phyloP scores from a whole-genome alignment of 37 sponge, comb jelly and placozoan species.

The Hormiphora californensis region DNA sequence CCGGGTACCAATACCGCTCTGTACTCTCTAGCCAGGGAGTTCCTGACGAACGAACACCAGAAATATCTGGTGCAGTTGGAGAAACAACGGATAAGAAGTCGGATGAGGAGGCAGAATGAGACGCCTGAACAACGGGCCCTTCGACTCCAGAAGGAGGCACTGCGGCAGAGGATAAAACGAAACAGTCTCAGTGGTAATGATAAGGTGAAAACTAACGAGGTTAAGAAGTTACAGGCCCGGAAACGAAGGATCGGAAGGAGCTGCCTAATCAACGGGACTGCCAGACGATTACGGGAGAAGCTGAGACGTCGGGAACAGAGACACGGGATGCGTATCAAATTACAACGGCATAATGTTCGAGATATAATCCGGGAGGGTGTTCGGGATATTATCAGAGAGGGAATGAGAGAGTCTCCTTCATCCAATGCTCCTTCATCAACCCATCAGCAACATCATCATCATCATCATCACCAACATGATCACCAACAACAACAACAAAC shows the following conservation, averaged over 20 bases:
- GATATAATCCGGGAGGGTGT: no score
- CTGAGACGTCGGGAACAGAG: slow-evolving; percentile 29
- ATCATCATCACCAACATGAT: no score
- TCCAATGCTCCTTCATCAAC: no score
- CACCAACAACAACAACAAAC: no score
- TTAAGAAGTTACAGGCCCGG: not conserved
- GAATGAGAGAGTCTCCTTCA: no score
- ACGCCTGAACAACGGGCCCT: not conserved
- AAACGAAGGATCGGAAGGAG: no score
- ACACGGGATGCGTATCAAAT: not conserved
- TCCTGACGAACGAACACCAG: not conserved
- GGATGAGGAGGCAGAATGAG: not conserved
- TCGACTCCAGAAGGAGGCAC: slow-evolving; percentile 1
- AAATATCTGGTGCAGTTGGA: slow-evolving; percentile 24
- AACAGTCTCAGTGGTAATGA: not conserved
- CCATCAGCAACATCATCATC: no score
- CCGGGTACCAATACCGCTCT: slow-evolving; percentile 1
- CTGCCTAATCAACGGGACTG: no score
- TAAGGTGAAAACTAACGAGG: not conserved
- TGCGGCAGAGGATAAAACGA: slow-evolving; percentile 4
- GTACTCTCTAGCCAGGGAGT: slow-evolving; percentile 2
- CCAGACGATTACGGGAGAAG: no score
- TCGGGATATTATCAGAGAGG: no score
- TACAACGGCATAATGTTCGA: no score
- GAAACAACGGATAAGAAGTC: not conserved